phyloP scores from a whole-genome alignment of 2,113 vertebrate genomes.

The Sorex fumeus region DNA sequence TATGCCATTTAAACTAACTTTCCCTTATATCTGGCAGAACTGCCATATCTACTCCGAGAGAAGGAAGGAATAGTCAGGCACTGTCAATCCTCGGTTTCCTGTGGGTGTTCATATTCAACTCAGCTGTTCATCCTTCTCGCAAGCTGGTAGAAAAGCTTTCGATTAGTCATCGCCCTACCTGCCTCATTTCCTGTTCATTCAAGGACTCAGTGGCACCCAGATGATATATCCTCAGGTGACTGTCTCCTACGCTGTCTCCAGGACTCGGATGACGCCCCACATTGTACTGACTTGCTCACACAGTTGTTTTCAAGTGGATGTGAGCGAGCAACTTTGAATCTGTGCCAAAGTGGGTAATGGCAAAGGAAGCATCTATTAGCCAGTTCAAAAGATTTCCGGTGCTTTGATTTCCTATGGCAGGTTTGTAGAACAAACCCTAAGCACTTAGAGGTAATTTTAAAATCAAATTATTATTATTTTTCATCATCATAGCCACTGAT shows the following conservation, averaged over 20 bases:
- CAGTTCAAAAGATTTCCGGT: constrained; percentile 75
- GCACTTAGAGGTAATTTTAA: constrained; percentile 62
- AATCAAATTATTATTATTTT: constrained; percentile 71
- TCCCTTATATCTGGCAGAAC: background rate
- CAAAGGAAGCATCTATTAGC: constrained; percentile 58
- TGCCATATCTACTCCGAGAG: background rate
- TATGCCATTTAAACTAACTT: background rate
- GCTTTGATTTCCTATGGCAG: constrained; percentile 80
- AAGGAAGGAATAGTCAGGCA: background rate
- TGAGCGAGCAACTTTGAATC: constrained; percentile 64
- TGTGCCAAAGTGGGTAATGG: constrained; percentile 57
- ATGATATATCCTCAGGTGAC: constrained; percentile 29
- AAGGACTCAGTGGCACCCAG: background rate
- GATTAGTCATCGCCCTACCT: constrained; percentile 43
- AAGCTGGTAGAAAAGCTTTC: background rate
- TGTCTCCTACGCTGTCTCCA: constrained; percentile 42
- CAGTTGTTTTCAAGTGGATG: constrained; percentile 57
- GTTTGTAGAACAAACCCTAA: constrained; percentile 57
- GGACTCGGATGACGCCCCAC: background rate
- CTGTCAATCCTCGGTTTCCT: background rate
- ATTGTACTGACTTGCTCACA: constrained; percentile 58
- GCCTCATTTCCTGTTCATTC: constrained; percentile 70
- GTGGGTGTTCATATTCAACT: constrained; percentile 20
- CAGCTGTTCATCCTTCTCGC: background rate
- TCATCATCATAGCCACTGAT: constrained; percentile 36